These are phyloP conservation scores for Aricia artaxerxes DNA, from an alignment of 2,888 invertebrate species.

Conservation along the genomic window DNA sequence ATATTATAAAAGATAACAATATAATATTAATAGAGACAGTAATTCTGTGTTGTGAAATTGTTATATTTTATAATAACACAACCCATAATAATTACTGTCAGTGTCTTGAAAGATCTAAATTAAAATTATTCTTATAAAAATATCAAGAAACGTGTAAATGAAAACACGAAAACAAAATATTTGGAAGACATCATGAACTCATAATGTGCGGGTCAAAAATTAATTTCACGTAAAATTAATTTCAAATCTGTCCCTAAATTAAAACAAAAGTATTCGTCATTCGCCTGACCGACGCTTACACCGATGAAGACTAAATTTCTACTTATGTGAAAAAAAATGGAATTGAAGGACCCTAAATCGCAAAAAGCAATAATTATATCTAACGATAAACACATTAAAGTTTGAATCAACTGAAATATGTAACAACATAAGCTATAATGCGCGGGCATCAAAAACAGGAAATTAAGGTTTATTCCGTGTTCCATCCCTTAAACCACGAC, in stretches of 20 bases:
- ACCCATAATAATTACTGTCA: too few relatives aligned
- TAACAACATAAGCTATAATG: not conserved
- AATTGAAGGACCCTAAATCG: too few relatives aligned
- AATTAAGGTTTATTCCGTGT: not conserved
- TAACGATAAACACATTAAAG: not conserved
- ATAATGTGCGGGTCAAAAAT: conserved; percentile 47
- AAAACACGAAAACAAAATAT: not conserved
- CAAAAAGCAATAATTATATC: too few relatives aligned
- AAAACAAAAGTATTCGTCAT: conserved; percentile 43
- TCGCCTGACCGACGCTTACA: conserved; percentile 25
- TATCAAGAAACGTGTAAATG: not conserved
- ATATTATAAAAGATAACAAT: too few relatives aligned
- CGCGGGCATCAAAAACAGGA: conserved; percentile 5
- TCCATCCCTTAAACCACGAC: not conserved
- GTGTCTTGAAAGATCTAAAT: not conserved
- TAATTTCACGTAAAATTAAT: conserved; percentile 60
- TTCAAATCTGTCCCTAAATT: conserved; percentile 55
- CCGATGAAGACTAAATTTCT: not conserved
- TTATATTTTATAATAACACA: too few relatives aligned
- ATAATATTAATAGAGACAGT: too few relatives aligned
- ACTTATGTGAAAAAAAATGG: not conserved
- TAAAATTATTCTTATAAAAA: not conserved
- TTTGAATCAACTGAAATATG: not conserved
- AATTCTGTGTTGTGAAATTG: too few relatives aligned
- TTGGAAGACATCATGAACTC: not conserved